Evolutionary conservation across 2,113 vertebrate species (phyloP), one percentile per base, ranked within the genome.

Genomic region (Sinocyclocheilus maitianheensis): DNA sequence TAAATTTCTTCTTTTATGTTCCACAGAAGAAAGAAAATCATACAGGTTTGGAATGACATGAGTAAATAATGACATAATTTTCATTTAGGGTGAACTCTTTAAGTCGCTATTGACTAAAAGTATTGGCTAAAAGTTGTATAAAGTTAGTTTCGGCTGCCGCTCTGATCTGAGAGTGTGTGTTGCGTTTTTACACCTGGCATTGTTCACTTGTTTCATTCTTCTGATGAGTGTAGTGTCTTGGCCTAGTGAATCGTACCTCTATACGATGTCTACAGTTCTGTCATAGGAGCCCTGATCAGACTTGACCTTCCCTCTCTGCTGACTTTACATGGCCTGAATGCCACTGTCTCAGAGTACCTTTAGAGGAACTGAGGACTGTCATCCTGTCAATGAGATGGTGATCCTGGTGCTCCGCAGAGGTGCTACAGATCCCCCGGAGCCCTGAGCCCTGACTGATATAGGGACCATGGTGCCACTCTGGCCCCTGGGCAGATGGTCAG

Each of bases 401-500:
- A 79, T 82, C 80, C 63, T 51, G 43, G 30, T 74, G 86, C 85
- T 71, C 81, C 82, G 63, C 48, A 76, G 81, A 80, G 81, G 76
- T 69, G 34, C 22, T 37, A 51, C 62, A 63, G 81, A 83, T 84
- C 84, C 86, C 84, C 71, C 14, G 18, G 86, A 85, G 82, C 43
- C 62, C 78, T 30, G 48, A 85, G 77, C 30, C 58, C 76, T 26
- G 60, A 84, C 74, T 77, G 84, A 62, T 72, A 72, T 51, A 43
- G 69, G 74, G 34, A 63, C 69, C 81, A 75, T 55, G 4, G 46
- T 82, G 85, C 76, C 89, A 72, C 76, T 85, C 77, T 89, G 84
- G 86, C 81, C 88, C 74, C 81, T 86, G 87, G 87, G 84, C 89
- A 91, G 89, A 90, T 91, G 89, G 89, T 85, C 88, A 69, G 81